Base-by-base conservation (phyloP, 2,113 vertebrate species). In the Myotis yumanensis region DNA sequence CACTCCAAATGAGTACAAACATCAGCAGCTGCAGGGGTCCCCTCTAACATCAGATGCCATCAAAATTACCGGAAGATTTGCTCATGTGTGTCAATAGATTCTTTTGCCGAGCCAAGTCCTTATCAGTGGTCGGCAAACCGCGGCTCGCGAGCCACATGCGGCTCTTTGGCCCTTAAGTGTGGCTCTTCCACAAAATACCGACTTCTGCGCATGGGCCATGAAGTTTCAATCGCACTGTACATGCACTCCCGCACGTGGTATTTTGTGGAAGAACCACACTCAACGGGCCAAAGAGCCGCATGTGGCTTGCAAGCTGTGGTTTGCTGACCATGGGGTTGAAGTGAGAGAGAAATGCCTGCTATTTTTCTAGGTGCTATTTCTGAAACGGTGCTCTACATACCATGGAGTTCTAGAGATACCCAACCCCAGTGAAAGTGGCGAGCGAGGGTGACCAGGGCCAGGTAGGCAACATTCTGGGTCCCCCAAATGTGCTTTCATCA, bases 381-480 rank as follows among this genome's bases (percentile, higher is more conserved):
- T 10, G 32, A 92, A 94, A 32, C 0, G 1, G 37, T 9, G 20
- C 30, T 81, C 54, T 46, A 5, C 43, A 86, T 57, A 28, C 6
- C 4, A 46, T 52, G 16, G n/a, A 0, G 25, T 85, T 88, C 16
- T 35, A 69, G 5, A 35, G 51, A 10, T 15, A 15, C 28, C 25
- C 0, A 1, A 12, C 1, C 46, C 10, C 3, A 3, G 12, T 17
- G 23, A 18, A 28, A 12, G 1, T 14, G 15, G 11, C 37, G 25
- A 62, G 3, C 1, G 3, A 17, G 17, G 2, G 32, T 32, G 35
- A 32, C 3, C 0, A 57, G 22, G n/a, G 12, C 4, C 25, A 37
- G 23, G 22, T 6, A n/a, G 40, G 20, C 35, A 30, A 20, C 2
- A 0, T 43, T 52, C 51, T 25, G 28, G 35, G 66, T 11, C 1